Evolutionary conservation across 2,888 invertebrate genomes (phyloP).

Genomic region (Sepiola atlantica): DNA sequence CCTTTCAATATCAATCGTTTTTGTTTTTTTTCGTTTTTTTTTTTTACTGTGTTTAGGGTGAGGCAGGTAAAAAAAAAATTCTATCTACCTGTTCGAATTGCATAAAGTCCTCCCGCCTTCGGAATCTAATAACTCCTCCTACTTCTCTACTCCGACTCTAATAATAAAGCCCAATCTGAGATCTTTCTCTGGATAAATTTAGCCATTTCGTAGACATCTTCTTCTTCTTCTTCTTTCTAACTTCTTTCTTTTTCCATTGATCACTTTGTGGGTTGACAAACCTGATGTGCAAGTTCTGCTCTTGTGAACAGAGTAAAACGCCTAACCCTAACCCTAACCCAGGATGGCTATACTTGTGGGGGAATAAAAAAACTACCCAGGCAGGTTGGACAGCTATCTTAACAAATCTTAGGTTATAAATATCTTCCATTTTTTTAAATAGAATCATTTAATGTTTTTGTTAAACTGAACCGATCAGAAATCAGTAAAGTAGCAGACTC

Average conservation of each 20-base stretch:
- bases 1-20: not conserved
- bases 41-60: not conserved
- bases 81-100: not conserved
- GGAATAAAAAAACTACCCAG: not conserved
- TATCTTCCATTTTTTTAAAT: not conserved
- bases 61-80: not conserved
- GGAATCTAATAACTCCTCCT: not conserved
- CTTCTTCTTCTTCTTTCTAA: not conserved
- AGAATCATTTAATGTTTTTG: too few relatives aligned
- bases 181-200: slow-evolving; percentile 4
- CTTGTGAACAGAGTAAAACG: not conserved
- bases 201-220: not conserved
- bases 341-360: not conserved
- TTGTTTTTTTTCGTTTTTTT: too few relatives aligned
- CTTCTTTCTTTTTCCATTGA: not conserved
- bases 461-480: not conserved
- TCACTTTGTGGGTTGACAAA: not conserved
- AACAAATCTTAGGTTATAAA: not conserved
- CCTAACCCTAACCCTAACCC: too few relatives aligned
- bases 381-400: not conserved
- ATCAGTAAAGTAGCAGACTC: not conserved
- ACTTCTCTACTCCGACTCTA: not conserved
- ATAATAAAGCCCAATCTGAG: not conserved
- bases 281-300: not conserved
- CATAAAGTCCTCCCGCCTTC: not conserved